Base-by-base conservation (phyloP, 2,113 vertebrate genomes). In the Lepisosteus osseus region DNA sequence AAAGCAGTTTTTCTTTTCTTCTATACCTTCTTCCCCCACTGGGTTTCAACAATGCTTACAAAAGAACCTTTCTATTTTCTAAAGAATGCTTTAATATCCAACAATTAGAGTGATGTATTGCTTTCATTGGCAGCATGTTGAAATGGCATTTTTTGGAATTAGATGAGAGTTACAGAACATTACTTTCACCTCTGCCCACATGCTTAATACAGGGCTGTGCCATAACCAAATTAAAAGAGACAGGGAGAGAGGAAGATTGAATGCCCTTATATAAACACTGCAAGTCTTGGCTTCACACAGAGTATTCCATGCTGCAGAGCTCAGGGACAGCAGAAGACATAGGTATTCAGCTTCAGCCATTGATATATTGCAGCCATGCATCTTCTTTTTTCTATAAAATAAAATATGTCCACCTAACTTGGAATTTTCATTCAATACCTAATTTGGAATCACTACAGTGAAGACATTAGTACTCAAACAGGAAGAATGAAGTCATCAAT, bases 51-150 rank as follows among this genome's bases (percentile, higher is more conserved):
- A 51, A 51, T 51, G 47, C 47, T 6, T 51, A 51, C 47, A 51
- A 51, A 51, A 51, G 4, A 56, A 43, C 64, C 57, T 69, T 63
- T 68, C 78, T 8, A 14, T 69, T 72, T 67, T 70, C 75, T 70
- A 72, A 71, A 77, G 41, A 62, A 62, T 54, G 69, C 72, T 74
- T 74, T 72, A 77, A 79, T 74, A 72, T 76, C 69, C 7, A 70
- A 61, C 69, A 69, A 66, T 74, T 76, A 77, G 74, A 42, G 45
- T 76, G 78, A 76, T 77, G 66, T 70, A 72, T 72, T 74, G 75
- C 63, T 74, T 74, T 79, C 72, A 79, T 74, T 69, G 74, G 65
- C 69, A 74, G 72, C 62, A 51, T 69, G 72, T 68, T 68, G 56
- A 67, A 76, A 69, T 65, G 47, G 72, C 74, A 61, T 68, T 69